phyloP scores from a whole-genome alignment of 1,140 invertebrate genomes.

The Geopemphigus sp. region DNA sequence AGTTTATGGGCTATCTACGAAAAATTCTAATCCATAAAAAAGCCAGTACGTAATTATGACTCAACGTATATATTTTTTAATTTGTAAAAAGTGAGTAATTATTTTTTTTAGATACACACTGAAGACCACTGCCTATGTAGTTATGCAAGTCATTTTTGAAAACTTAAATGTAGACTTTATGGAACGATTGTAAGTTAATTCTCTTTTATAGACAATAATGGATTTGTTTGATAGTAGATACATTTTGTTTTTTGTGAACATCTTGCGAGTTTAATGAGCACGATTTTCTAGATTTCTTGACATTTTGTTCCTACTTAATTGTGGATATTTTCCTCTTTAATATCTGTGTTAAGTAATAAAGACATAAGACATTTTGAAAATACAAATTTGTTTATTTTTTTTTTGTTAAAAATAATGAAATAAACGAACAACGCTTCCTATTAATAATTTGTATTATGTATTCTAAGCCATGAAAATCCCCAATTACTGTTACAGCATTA shows the following conservation, averaged over 20 bases:
- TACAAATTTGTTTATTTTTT: neutral
- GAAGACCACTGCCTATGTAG: constrained; percentile 33
- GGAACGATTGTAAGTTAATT: constrained; percentile 1
- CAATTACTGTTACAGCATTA: too few species aligned
- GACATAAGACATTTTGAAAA: neutral
- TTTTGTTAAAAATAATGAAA: neutral
- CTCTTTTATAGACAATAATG: constrained; percentile 38
- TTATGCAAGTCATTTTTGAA: constrained; percentile 17
- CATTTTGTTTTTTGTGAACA: constrained; percentile 31
- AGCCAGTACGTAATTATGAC: neutral
- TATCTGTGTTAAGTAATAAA: constrained; percentile 34
- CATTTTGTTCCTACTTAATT: constrained; percentile 35
- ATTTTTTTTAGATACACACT: constrained; percentile 16
- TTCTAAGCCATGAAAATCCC: too few species aligned
- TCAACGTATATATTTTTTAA: neutral
- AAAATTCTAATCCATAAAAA: constrained; percentile 19
- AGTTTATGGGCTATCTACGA: constrained; percentile 26
- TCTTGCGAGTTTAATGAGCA: constrained; percentile 25
- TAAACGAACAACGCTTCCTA: neutral
- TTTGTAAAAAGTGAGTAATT: neutral
- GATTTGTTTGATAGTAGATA: constrained; percentile 22
- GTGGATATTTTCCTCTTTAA: neutral
- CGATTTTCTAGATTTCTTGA: constrained; percentile 34
- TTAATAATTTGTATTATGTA: neutral
- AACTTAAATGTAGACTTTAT: constrained; percentile 24